Base-by-base conservation (phyloP, 2,797 vertebrate genomes). In the Coranthus polyacanthus region DNA sequence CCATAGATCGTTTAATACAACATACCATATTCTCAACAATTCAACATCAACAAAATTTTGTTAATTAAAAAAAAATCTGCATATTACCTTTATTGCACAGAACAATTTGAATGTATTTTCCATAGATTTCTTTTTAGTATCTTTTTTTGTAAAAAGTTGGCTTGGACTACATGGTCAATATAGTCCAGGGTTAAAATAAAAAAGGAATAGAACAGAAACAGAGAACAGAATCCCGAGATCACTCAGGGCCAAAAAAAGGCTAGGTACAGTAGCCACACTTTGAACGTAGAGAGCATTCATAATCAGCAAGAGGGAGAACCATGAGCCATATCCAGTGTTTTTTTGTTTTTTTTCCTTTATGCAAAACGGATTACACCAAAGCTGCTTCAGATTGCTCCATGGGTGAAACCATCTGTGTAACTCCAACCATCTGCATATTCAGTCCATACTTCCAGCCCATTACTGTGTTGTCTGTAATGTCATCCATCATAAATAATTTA, bases 41-140 rank as follows among this genome's bases (percentile, higher is more conserved):
- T 94, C 83, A 94, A 94, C 94, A 95, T 93, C 93, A 93, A 94
- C 88, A 91, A 94, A 94, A 93, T 85, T 87, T 84, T 92, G 90
- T 93, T 90, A 91, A 90, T 92, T 89, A 78, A 92, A 92, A 92
- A 92, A 89, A 89, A 90, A 94, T 94, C 92, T 95, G 93, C 94
- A 94, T 95, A 94, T 93, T 94, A 95, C 90, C 81, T 91, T 95
- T 94, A 94, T 95, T 95, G 93, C 94, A 95, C 94, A 94, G 93
- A 94, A 95, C 94, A 94, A 93, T 92, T 93, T 88, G 80, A 93
- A 94, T 92, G 85, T 92, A 91, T 92, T 93, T 91, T 91, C 88
- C 81, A 92, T 93, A 87, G 85, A 92, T 88, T 92, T 92, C 36
- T 90, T 92, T 90, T 92, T 81, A 72, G 66, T 78, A 86, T 84